Evolutionary conservation across 53 echinoderm and acorn worm species (phyloP).

Genomic region (Temnopleurus reevesii): DNA sequence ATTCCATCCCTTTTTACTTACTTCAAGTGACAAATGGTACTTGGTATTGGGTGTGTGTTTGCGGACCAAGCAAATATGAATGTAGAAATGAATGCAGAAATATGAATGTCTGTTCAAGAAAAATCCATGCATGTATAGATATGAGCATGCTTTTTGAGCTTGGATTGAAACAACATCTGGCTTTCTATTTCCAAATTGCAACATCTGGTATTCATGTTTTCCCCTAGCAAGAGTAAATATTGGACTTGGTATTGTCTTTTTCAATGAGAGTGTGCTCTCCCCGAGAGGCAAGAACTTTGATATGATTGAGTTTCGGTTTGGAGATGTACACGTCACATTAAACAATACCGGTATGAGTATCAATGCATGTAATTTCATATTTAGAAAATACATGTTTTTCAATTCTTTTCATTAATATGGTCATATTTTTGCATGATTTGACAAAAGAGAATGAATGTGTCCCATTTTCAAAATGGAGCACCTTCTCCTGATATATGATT

Average conservation of each 20-base stretch:
- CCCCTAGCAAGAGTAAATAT: not conserved
- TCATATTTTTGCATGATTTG: too few relatives aligned
- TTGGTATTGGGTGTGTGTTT: not conserved
- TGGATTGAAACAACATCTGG: not conserved
- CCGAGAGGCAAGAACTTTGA: too few relatives aligned
- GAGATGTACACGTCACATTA: not conserved
- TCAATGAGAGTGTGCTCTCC: too few relatives aligned
- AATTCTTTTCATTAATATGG: not conserved
- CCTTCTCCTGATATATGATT: too few relatives aligned
- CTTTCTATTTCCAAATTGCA: not conserved
- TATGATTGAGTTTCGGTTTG: not conserved
- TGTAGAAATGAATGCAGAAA: too few relatives aligned
- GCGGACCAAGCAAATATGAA: not conserved
- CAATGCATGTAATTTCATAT: too few relatives aligned
- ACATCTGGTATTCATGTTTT: slow-evolving; percentile 3
- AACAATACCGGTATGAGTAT: not conserved
- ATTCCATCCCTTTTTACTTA: too few relatives aligned
- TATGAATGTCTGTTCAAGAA: not conserved
- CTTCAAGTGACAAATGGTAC: too few relatives aligned
- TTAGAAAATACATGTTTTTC: too few relatives aligned
- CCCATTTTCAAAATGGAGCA: too few relatives aligned
- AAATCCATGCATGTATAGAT: not conserved
- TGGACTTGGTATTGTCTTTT: not conserved
- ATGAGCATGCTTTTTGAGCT: not conserved
- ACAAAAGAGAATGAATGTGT: too few relatives aligned